Base-by-base conservation (phyloP, 1,140 invertebrate species). In the Oedothorax gibbosus region DNA sequence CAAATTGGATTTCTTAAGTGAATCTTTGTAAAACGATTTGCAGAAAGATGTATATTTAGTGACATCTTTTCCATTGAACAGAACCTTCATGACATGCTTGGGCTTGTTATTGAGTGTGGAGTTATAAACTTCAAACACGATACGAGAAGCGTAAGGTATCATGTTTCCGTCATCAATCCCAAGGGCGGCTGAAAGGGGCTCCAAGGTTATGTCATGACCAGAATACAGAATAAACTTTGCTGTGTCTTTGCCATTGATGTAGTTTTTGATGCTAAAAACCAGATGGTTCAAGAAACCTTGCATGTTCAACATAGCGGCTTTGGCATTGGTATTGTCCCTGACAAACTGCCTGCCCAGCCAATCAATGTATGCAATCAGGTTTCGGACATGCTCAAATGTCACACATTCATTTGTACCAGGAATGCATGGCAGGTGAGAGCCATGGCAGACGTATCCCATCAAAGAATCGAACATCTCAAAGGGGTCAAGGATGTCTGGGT, bases 141-240 rank as follows among this genome's bases (percentile, higher is more conserved):
- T 91, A 79, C 96, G 91, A 0, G 96, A 94, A 2, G 96, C 96
- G 90, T 96, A 98, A 53, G 95, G 91, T 3, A 93, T 91, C 88
- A 90, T 90, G 21, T 92, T 90, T 9, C 92, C 91, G 87, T 93
- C 92, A 69, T 92, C 90, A 51, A 95, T 90, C 0, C 96, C 96
- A 21, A 98, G 88, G 0, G 95, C 94, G 7, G 94, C 92, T 4
- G 94, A 92, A 5, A 98, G 89, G 87, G 96, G 95, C 87, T 96
- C 95, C 21, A 98, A 87, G 0, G 96, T 97, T 87, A 95, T 94
- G 89, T 98, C 96, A 88, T 98, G 97, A 0, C 96, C 96, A 0
- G 96, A 97, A 89, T 97, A 98, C 0, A 98, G 86, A 9, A 96
- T 93, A 80, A 98, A 92, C 88, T 94, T 94, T 86, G 94, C 93